Conservation (phyloP, 2,797 vertebrate genomes). For the Megaceryle alcyon region DNA sequence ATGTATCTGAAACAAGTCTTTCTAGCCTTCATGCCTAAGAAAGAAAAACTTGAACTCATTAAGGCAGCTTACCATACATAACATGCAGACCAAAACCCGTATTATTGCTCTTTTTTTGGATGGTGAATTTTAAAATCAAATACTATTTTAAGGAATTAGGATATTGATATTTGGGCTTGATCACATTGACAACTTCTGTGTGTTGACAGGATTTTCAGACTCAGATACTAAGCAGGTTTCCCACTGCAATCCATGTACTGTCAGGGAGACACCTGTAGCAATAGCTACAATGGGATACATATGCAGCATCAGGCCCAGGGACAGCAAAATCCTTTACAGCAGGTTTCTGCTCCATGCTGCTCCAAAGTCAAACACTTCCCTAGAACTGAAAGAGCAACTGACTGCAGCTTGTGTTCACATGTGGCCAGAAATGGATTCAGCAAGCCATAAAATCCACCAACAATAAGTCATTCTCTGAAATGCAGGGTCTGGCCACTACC, state of each 20-base stretch:
- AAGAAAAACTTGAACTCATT: neutral
- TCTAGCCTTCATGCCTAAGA: neutral
- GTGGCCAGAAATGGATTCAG: neutral
- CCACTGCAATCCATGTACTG: rapidly evolving
- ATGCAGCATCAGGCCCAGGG: neutral
- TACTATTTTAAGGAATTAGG: neutral
- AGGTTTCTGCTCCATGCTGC: neutral
- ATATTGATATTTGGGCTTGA: neutral
- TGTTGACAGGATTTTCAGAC: neutral
- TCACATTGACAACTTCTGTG: neutral
- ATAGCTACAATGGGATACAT: neutral
- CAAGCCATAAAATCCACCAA: neutral
- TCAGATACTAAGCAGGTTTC: neutral
- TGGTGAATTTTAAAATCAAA: neutral
- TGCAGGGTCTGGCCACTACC: neutral
- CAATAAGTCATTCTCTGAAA: neutral
- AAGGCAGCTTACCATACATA: neutral
- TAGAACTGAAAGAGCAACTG: neutral
- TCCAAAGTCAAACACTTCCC: neutral
- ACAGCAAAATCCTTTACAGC: neutral
- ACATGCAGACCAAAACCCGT: rapidly evolving
- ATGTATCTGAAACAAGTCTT: neutral
- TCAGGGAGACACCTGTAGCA: rapidly evolving
- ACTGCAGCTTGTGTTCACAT: neutral
- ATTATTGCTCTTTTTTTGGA: neutral